phyloP scores from a whole-genome alignment of 2,888 invertebrate genomes.

The Ichneumoninae sp. region DNA sequence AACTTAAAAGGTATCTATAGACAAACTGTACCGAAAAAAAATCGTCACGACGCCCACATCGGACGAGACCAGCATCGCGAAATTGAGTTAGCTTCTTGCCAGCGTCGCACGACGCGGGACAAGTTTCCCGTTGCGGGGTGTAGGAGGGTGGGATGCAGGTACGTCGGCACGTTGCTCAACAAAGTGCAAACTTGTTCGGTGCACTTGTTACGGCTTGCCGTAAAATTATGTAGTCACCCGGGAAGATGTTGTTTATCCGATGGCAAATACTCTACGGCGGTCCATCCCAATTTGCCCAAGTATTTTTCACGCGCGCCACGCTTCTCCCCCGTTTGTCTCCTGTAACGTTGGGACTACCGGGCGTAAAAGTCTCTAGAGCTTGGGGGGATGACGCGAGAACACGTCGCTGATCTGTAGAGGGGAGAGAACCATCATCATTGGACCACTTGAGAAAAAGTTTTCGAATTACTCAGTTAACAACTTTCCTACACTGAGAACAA shows the following conservation, averaged over 20 bases:
- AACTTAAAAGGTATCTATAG: constrained; percentile 1
- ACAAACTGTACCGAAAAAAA: constrained; percentile 10
- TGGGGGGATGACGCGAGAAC: constrained; percentile 36
- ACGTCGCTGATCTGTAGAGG: constrained; percentile 8
- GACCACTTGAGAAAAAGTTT: too few species aligned
- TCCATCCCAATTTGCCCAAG: background rate
- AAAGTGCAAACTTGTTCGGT: constrained; percentile 22
- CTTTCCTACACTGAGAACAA: background rate
- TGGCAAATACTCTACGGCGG: background rate
- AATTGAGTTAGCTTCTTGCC: constrained; percentile 56
- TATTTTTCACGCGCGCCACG: background rate
- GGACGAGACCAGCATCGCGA: constrained; percentile 39
- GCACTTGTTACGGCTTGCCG: constrained; percentile 24
- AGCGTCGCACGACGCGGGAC: constrained; percentile 40
- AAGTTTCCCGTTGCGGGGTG: constrained; percentile 25
- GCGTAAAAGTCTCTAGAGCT: constrained; percentile 23
- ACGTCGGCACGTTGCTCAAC: constrained; percentile 1
- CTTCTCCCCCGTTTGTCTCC: constrained; percentile 5
- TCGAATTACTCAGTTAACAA: too few species aligned
- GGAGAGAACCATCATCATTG: too few species aligned
- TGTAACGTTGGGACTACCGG: constrained; percentile 18
- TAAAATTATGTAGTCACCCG: constrained; percentile 30
- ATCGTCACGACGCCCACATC: constrained; percentile 21
- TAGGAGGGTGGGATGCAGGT: background rate
- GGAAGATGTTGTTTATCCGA: background rate